phyloP scores from a whole-genome alignment of 2,797 vertebrate genomes.

The Orestias chungarensis region DNA sequence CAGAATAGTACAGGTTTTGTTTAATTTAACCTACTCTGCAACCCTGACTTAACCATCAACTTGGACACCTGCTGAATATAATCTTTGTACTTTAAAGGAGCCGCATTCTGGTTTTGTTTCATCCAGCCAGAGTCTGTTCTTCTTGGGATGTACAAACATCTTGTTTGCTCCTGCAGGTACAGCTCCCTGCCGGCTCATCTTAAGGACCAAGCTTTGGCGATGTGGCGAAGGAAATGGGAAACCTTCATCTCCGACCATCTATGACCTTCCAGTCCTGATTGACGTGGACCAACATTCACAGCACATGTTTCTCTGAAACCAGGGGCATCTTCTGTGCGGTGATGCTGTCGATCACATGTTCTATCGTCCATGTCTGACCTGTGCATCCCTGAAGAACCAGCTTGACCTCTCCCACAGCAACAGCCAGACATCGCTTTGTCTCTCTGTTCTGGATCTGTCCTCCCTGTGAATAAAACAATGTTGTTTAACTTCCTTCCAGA shows the following conservation, averaged over 20 bases:
- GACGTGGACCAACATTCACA: constrained; percentile 31
- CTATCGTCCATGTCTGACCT: constrained; percentile 72
- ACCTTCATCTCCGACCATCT: constrained; percentile 77
- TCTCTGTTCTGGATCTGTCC: constrained; percentile 68
- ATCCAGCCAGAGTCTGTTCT: no score
- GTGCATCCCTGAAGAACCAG: constrained; percentile 70
- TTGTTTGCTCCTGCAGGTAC: constrained; percentile 86
- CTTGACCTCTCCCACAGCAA: constrained; percentile 9
- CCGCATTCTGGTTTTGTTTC: no score
- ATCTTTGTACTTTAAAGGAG: no score
- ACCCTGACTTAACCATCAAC: no score
- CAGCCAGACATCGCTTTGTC: constrained; percentile 73
- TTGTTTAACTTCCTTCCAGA: neutral
- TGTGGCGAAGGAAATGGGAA: constrained; percentile 89
- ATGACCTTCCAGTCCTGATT: constrained; percentile 34
- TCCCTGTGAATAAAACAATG: constrained; percentile 57
- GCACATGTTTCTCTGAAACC: neutral
- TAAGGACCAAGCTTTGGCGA: constrained; percentile 70
- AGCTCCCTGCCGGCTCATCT: constrained; percentile 79
- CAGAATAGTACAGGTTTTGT: neutral
- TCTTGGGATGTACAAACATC: no score
- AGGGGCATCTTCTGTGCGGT: neutral
- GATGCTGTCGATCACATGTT: constrained; percentile 43
- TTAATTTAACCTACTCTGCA: neutral
- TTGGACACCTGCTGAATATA: no score